Evolutionary conservation across 2,888 invertebrate species (phyloP).

Genomic region (Lycaena phlaeas): DNA sequence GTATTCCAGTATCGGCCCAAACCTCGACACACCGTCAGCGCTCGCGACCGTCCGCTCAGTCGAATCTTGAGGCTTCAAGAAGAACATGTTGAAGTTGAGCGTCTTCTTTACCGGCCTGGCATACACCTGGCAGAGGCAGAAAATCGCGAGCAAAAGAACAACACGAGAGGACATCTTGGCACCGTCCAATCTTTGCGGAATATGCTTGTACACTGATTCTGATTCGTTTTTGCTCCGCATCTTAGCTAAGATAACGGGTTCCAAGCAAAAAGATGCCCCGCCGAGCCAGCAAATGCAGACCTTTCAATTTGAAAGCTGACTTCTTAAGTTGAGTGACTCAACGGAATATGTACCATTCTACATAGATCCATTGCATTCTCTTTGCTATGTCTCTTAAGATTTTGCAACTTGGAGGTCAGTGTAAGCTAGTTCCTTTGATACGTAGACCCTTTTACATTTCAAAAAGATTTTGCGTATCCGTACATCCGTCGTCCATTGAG

Average conservation of each 20-base stretch:
- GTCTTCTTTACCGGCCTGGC: constrained; percentile 50
- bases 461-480: too few species aligned
- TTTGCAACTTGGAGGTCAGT: background rate
- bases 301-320: constrained; percentile 68
- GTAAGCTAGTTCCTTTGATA: background rate
- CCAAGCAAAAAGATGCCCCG: constrained; percentile 63
- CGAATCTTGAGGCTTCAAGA: constrained; percentile 46
- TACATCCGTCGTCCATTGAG: too few species aligned
- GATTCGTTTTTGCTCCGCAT: constrained; percentile 52
- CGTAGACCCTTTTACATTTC: too few species aligned
- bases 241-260: constrained; percentile 65
- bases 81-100: constrained; percentile 63
- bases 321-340: constrained; percentile 58
- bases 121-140: constrained; percentile 35
- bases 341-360: constrained; percentile 32
- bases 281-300: constrained; percentile 57
- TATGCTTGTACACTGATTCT: constrained; percentile 45
- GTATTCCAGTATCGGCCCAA: constrained; percentile 79
- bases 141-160: constrained; percentile 37
- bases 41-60: constrained; percentile 42
- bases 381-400: background rate
- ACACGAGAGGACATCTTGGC: constrained; percentile 34
- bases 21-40: constrained; percentile 64
- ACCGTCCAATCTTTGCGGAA: constrained; percentile 46
- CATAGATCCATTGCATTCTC: constrained; percentile 12